phyloP scores from a whole-genome alignment of 2,888 invertebrate species.

The Harpagoxenus sublaevis region DNA sequence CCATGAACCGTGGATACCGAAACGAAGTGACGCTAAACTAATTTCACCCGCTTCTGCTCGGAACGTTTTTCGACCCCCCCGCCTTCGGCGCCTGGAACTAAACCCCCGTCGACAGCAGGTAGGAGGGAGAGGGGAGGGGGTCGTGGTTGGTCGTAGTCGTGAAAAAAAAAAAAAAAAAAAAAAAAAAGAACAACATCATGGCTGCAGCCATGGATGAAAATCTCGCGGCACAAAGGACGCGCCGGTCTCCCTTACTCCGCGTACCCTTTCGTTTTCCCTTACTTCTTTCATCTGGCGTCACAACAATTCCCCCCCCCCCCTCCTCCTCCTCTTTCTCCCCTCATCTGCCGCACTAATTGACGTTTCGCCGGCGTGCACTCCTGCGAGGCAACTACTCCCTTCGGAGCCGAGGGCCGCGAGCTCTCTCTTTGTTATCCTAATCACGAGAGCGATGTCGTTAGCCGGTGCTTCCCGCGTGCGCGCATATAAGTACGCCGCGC shows the following conservation, averaged over 20 bases:
- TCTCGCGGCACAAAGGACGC: slow-evolving; percentile 27
- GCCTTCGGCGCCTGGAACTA: slow-evolving; percentile 21
- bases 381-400: slow-evolving; percentile 38
- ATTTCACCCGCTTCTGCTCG: slow-evolving; percentile 61
- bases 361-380: slow-evolving; percentile 54
- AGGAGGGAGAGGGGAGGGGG: too few relatives aligned
- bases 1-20: slow-evolving; percentile 42
- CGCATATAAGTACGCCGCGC: background rate
- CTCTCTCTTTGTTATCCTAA: slow-evolving; percentile 73
- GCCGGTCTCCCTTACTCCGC: background rate
- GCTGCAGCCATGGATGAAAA: slow-evolving; percentile 28
- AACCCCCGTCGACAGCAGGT: background rate
- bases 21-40: slow-evolving; percentile 62
- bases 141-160: slow-evolving; percentile 31
- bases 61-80: slow-evolving; percentile 36
- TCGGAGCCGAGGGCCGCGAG: slow-evolving; percentile 20
- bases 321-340: background rate
- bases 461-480: slow-evolving; percentile 58
- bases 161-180: slow-evolving; percentile 57
- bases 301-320: background rate
- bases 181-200: slow-evolving; percentile 45
- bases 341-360: slow-evolving; percentile 61
- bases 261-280: background rate
- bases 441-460: slow-evolving; percentile 75
- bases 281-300: slow-evolving; percentile 8